phyloP scores from a whole-genome alignment of 2,113 vertebrate species.

The Lepus americanus region DNA sequence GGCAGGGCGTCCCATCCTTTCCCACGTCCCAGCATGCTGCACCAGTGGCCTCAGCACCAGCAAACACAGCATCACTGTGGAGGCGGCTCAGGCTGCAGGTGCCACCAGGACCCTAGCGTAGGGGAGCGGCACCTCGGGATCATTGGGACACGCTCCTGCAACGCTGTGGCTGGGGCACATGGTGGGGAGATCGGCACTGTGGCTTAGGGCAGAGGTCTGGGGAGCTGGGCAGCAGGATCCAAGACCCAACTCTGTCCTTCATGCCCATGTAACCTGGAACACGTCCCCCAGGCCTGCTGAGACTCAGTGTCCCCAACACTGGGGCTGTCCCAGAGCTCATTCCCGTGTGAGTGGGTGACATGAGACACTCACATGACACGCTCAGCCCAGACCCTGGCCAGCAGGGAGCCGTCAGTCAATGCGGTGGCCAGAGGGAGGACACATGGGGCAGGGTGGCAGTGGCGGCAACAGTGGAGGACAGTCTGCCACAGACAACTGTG shows the following conservation, averaged over 20 bases:
- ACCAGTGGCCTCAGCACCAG: too few species aligned
- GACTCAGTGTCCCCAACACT: neutral
- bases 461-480: neutral
- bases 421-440: neutral
- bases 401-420: neutral
- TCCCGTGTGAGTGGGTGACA: neutral
- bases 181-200: neutral
- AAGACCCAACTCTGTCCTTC: neutral
- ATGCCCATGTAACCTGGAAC: too few species aligned
- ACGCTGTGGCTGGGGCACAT: neutral
- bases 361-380: fast-evolving
- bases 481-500: neutral
- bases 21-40: too few species aligned
- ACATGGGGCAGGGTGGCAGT: fast-evolving
- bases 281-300: neutral
- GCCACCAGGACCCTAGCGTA: neutral
- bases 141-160: neutral
- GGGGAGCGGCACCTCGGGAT: neutral
- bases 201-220: neutral
- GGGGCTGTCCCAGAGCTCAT: neutral
- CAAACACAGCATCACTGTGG: neutral
- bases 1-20: neutral
- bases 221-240: neutral
- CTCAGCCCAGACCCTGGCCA: neutral
- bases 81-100: neutral